Percentiles rank a stretch among this genome's conserved stretches.
phyloP scores from a whole-genome alignment of 2,113 vertebrate species.

The Trematomus loennbergii region DNA sequence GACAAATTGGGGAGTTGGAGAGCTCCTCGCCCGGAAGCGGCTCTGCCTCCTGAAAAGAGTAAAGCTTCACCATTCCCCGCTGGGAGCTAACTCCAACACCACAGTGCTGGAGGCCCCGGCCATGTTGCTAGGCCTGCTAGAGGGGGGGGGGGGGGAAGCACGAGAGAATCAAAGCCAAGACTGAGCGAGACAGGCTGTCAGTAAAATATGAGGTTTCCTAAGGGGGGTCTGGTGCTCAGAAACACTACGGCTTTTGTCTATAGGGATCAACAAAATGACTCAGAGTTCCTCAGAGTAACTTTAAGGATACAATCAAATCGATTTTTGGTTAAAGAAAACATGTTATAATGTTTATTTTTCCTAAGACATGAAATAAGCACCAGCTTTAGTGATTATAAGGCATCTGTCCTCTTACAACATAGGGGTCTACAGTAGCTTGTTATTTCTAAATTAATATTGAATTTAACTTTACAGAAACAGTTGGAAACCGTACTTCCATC shows the following conservation, averaged over 20 bases:
- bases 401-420: not conserved
- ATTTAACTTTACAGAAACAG: not conserved
- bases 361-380: no score
- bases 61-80: not conserved
- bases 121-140: not conserved
- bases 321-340: not conserved
- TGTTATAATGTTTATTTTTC: no score
- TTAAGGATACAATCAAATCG: not conserved
- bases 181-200: not conserved
- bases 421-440: not conserved
- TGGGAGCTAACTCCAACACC: not conserved
- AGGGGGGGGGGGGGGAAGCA: not conserved
- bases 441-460: not conserved
- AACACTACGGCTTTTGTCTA: not conserved
- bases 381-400: not conserved
- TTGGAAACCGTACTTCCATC: not conserved
- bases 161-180: not conserved
- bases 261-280: not conserved
- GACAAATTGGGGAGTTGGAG: no score
- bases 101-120: not conserved
- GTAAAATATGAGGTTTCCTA: not conserved
- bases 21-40: no score
- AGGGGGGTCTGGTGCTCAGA: not conserved
- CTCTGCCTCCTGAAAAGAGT: not conserved
- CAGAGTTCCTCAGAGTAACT: not conserved